These are phyloP conservation scores for Bubo scandiacus DNA, from an alignment of 2,113 vertebrate genomes.

Conservation along the genomic window DNA sequence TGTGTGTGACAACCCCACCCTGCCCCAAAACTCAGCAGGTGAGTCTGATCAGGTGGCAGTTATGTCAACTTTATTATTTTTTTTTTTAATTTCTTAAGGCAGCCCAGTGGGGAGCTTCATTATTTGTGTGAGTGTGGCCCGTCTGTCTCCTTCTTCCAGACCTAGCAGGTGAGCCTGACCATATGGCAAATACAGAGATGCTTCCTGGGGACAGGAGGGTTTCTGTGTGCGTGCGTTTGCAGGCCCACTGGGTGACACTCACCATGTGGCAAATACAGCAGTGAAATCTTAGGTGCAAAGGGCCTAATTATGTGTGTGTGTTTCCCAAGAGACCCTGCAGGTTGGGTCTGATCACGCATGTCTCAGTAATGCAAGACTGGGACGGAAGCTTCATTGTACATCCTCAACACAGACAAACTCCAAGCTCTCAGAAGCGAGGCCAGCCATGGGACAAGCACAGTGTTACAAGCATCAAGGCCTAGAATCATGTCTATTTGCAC, in stretches of 20 bases:
- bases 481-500: background rate
- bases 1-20: background rate
- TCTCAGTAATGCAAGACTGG: background rate
- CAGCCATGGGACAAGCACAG: background rate
- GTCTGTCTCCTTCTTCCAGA: conserved; percentile 20
- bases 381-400: background rate
- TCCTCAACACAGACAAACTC: background rate
- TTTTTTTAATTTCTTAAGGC: background rate
- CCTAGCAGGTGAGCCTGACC: conserved; percentile 48
- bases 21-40: conserved; percentile 11
- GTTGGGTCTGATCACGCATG: background rate
- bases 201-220: background rate
- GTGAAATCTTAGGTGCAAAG: background rate
- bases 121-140: conserved; percentile 22
- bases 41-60: background rate
- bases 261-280: conserved; percentile 36
- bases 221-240: background rate
- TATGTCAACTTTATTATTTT: background rate
- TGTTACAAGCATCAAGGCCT: background rate
- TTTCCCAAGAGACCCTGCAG: background rate
- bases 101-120: conserved; percentile 35
- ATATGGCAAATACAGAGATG: conserved; percentile 13
- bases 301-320: conserved; percentile 2
- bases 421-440: background rate
- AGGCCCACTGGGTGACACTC: conserved; percentile 30